Base-by-base conservation (phyloP, 1,140 invertebrate genomes). In the Scaptomyza pallida region DNA sequence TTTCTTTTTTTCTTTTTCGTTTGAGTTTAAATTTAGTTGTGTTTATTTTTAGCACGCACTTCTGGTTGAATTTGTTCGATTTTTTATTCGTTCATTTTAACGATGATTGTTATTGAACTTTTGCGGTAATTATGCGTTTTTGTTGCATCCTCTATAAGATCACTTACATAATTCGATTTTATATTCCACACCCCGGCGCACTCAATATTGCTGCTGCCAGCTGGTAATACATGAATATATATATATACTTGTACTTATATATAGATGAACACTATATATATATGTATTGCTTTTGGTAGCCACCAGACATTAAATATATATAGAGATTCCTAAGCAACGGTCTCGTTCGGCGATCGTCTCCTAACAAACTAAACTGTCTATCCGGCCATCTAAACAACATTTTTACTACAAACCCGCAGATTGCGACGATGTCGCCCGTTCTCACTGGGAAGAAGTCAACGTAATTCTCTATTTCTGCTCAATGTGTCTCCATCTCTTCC, bases 321-420 rank as follows among this genome's bases (percentile, higher is more conserved):
- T 56, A 43, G n/a, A n/a, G n/a, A n/a, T n/a, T n/a, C 4, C 64
- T 85, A 75, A 60, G 80, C 80, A 85, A 68, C 82, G 82, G 80
- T 80, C 75, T 90, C 75, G 74, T 86, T 90, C 89, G 89, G 75
- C 64, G 75, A 83, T 90, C 89, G 86, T 90, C 81, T 86, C 73
- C 89, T 75, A 81, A 76, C 78, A 77, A 90, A 90, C 89, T 90
- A 72, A 90, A 81, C 69, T 72, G 48, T 75, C 75, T 73, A 56
- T 75, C 15, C 37, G 19, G 26, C 40, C 47, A 56, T 78, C 79
- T 71, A 80, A 73, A 88, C 81, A 86, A 65, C 55, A 71, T 68
- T 85, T 86, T 81, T 79, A 82, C 79, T 72, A 73, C 51, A 83
- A 54, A 33, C 62, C 16, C 26, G 48, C 37, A 52, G 52, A 56